phyloP scores from a whole-genome alignment of 1,140 invertebrate species.

The Sycobia sp. region DNA sequence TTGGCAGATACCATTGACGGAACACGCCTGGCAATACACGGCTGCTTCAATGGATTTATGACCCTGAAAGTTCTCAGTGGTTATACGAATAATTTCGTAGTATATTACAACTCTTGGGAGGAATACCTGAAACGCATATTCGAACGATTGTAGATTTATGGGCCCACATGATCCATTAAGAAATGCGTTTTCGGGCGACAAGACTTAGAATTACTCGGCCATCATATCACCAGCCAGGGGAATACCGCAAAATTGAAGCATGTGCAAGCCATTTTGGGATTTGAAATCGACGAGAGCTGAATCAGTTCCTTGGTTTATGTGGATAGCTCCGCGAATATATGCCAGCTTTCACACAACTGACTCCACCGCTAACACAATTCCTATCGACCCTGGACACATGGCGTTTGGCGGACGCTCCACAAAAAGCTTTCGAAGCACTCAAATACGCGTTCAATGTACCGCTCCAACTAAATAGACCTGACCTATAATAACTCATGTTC shows the following conservation, averaged over 20 bases:
- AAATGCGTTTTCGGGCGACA: conserved; percentile 10
- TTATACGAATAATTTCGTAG: conserved; percentile 23
- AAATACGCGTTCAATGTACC: background rate
- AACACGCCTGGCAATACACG: conserved; percentile 46
- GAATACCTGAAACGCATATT: conserved; percentile 24
- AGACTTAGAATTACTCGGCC: conserved; percentile 12
- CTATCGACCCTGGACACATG: background rate
- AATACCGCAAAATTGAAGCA: conserved; percentile 4
- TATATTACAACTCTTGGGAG: conserved; percentile 12
- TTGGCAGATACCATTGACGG: conserved; percentile 51
- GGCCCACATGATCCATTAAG: background rate
- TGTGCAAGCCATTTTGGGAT: background rate
- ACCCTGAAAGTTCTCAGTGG: conserved; percentile 21
- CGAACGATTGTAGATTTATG: conserved; percentile 17
- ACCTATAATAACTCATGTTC: background rate
- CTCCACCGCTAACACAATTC: background rate
- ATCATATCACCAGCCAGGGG: background rate
- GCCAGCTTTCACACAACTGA: conserved; percentile 24
- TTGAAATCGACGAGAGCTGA: conserved; percentile 16
- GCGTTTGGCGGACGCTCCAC: background rate
- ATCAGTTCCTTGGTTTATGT: conserved; percentile 34
- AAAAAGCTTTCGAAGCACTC: background rate
- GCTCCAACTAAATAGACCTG: background rate
- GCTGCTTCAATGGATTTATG: conserved; percentile 45
- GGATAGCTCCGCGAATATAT: conserved; percentile 43